A percentile compares a stretch with the other conserved stretches of the same genome.
phyloP scores from a whole-genome alignment of 2,888 invertebrate species.

The Brachyopa scutellaris region DNA sequence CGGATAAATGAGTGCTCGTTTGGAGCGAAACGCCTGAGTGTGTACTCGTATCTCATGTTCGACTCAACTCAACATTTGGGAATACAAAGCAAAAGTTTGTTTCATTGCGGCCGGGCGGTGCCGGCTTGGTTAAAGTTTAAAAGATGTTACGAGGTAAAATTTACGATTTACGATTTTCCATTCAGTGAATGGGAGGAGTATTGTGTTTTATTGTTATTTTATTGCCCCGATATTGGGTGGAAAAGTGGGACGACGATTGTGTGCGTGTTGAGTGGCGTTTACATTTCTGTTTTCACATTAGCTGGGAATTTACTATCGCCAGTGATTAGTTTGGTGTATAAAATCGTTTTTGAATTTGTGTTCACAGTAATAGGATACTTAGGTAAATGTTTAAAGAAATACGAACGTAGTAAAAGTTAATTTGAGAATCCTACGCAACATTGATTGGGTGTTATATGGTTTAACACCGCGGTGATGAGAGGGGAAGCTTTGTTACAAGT shows the following conservation, averaged over 20 bases:
- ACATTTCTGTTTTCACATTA: slow-evolving; percentile 26
- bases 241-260: slow-evolving; percentile 30
- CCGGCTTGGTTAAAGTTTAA: slow-evolving; percentile 30
- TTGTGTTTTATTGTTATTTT: slow-evolving; percentile 66
- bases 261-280: slow-evolving; percentile 50
- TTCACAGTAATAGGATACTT: slow-evolving; percentile 54
- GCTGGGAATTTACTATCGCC: slow-evolving; percentile 19
- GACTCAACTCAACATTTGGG: slow-evolving; percentile 21
- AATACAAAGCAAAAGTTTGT: slow-evolving; percentile 12
- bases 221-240: slow-evolving; percentile 36
- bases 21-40: slow-evolving; percentile 5
- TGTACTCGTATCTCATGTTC: neutral
- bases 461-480: too few relatives aligned
- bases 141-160: slow-evolving; percentile 20
- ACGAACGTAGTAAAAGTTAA: slow-evolving; percentile 26
- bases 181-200: slow-evolving; percentile 39
- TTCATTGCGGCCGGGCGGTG: too few relatives aligned
- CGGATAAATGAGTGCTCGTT: slow-evolving; percentile 46
- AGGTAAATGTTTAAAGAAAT: slow-evolving; percentile 19
- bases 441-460: neutral
- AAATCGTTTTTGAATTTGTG: slow-evolving; percentile 35
- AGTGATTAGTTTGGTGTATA: slow-evolving; percentile 29
- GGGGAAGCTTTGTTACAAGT: too few relatives aligned
- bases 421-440: slow-evolving; percentile 29
- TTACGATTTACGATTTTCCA: slow-evolving; percentile 49